Evolutionary conservation across 2,797 vertebrate genomes (phyloP), one percentile per base, ranked within the genome.

Genomic region (Lithobates sylvaticus): DNA sequence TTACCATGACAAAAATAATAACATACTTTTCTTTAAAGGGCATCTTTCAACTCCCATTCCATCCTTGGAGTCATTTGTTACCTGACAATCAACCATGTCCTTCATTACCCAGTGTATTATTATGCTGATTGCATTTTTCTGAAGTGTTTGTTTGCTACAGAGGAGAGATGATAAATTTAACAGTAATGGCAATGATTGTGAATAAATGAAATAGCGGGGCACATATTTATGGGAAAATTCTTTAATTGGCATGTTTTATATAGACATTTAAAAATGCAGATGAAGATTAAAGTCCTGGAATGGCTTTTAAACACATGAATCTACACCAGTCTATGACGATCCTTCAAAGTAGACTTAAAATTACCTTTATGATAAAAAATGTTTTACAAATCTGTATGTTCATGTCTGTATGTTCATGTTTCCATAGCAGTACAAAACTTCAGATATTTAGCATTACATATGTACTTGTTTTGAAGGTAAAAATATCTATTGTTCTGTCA

Each of bases 141-240:
- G 73, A 79, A 83, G 81, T 87, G 81, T 84, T 87, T 87, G 81
- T 87, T 87, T 87, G 86, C 86, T 84, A 87, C 76, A 73, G 75
- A 84, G 32, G 75, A 74, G 73, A 78, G 61, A 58, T 79, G 76
- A 84, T 87, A 84, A 79, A 84, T 84, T 70, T 34, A 79, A 67
- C 44, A 18, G 81, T 50, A n/a, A 87, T 78, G 54, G 76, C 21
- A 83, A 83, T 78, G 80, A 78, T 44, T 69, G 61, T 50, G 81
- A 83, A 78, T 83, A 74, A 79, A 82, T 79, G 70, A 64, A 67
- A 44, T 58, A 61, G 44, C 86, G 78, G 44, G 58, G 65, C 32
- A 50, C 23, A 70, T 44, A 78, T 74, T 83, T 74, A 74, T 83
- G 70, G 75, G 13, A 13, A 69, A 73, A 72, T 78, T 65, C 76